phyloP scores from a whole-genome alignment of 2,113 vertebrate genomes.

The Cricetomys ansorgei region DNA sequence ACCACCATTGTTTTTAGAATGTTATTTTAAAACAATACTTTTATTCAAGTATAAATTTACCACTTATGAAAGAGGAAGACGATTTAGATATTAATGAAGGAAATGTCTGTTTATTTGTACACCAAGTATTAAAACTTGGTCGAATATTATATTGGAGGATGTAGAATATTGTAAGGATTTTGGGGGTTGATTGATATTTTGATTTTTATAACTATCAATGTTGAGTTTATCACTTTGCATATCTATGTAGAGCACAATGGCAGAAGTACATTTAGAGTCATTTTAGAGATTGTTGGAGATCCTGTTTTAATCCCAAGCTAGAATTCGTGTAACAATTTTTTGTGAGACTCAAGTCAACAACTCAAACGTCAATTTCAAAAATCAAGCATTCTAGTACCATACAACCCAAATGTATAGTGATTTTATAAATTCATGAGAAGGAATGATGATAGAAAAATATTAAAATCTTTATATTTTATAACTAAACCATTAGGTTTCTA shows the following conservation, averaged over 20 bases:
- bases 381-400: background rate
- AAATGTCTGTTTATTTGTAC: background rate
- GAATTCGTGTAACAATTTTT: background rate
- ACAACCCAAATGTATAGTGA: no score
- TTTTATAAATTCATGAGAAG: background rate
- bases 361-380: background rate
- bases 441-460: background rate
- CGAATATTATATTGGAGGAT: background rate
- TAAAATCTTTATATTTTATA: background rate
- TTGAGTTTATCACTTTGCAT: background rate
- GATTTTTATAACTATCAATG: background rate
- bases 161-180: background rate
- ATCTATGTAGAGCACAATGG: background rate
- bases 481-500: background rate
- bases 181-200: background rate
- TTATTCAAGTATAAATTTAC: background rate
- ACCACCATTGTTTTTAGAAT: no score
- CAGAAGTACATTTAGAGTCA: background rate
- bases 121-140: no score
- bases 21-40: background rate
- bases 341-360: background rate
- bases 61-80: background rate
- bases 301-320: background rate
- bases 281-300: background rate
- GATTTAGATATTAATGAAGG: background rate